A percentile compares a stretch with the other conserved stretches of the same genome.
These are phyloP conservation scores for Philypnodon macrostomus DNA, from an alignment of 2,797 vertebrate genomes.

Conservation along the genomic window DNA sequence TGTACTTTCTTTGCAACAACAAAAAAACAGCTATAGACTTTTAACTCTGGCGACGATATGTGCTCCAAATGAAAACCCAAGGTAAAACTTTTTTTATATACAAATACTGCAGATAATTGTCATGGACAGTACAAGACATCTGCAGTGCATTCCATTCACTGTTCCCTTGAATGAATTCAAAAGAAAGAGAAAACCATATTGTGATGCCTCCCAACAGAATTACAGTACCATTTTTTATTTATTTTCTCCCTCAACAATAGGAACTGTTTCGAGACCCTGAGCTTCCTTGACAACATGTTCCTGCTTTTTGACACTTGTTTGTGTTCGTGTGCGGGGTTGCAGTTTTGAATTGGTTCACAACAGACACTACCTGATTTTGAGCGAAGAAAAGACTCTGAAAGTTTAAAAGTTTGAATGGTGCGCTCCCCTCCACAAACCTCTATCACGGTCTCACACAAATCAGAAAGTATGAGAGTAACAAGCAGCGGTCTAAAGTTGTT, in stretches of 20 bases:
- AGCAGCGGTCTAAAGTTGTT: too few relatives aligned
- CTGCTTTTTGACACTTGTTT: background rate
- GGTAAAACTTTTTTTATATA: too few relatives aligned
- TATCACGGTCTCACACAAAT: too few relatives aligned
- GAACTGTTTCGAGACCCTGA: constrained; percentile 40
- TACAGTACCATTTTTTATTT: background rate
- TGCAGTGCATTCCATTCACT: constrained; percentile 16
- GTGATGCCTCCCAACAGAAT: background rate
- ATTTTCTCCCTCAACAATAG: too few relatives aligned
- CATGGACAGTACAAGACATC: constrained; percentile 26
- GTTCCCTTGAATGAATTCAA: constrained; percentile 26
- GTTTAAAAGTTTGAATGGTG: too few relatives aligned
- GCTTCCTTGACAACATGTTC: constrained; percentile 32
- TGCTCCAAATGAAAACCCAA: background rate
- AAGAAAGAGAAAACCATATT: constrained; percentile 3
- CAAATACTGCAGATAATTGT: constrained; percentile 16
- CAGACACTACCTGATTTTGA: too few relatives aligned
- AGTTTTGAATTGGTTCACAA: constrained; percentile 20
- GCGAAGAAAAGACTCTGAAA: too few relatives aligned
- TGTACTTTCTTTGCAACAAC: background rate
- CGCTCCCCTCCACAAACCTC: too few relatives aligned
- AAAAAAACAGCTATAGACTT: background rate
- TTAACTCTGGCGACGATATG: background rate
- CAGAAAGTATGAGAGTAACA: too few relatives aligned
- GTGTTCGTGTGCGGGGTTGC: constrained; percentile 18